phyloP scores from a whole-genome alignment of 1,140 invertebrate species.

The Oppia nitens region DNA sequence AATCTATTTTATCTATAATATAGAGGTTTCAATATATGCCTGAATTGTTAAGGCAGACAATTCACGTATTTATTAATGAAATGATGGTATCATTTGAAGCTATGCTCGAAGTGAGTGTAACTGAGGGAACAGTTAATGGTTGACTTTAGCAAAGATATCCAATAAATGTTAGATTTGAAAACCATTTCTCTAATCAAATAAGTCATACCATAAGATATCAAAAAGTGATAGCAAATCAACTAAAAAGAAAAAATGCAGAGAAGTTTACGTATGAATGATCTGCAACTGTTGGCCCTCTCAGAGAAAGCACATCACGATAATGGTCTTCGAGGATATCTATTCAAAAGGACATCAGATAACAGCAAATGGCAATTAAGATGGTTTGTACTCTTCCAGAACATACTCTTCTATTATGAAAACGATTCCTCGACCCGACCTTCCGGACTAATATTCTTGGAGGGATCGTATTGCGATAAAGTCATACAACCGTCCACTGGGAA shows the following conservation, averaged over 20 bases:
- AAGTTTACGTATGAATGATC: conserved; percentile 24
- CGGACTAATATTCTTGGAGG: conserved; percentile 68
- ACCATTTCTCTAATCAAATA: too few relatives aligned
- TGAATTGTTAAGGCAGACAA: too few relatives aligned
- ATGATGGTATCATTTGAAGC: too few relatives aligned
- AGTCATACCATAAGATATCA: too few relatives aligned
- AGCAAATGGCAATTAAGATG: conserved; percentile 75
- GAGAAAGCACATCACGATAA: conserved; percentile 64
- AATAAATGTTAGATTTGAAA: too few relatives aligned
- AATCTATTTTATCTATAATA: too few relatives aligned
- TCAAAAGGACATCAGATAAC: conserved; percentile 66
- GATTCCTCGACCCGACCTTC: conserved; percentile 51
- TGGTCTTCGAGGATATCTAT: conserved; percentile 54
- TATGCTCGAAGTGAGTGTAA: too few relatives aligned
- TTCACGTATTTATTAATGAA: too few relatives aligned
- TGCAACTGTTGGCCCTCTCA: conserved; percentile 60
- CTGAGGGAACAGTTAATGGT: too few relatives aligned
- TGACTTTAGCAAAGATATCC: too few relatives aligned
- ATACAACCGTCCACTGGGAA: conserved; percentile 29
- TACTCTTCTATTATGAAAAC: conserved; percentile 77
- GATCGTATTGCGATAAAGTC: conserved; percentile 69
- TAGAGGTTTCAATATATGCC: too few relatives aligned
- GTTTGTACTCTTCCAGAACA: conserved; percentile 81
- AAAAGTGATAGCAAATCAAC: too few relatives aligned
- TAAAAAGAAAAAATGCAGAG: background rate